Evolutionary conservation across 2,113 vertebrate species (phyloP).

Genomic region (Turdus rufiventris): DNA sequence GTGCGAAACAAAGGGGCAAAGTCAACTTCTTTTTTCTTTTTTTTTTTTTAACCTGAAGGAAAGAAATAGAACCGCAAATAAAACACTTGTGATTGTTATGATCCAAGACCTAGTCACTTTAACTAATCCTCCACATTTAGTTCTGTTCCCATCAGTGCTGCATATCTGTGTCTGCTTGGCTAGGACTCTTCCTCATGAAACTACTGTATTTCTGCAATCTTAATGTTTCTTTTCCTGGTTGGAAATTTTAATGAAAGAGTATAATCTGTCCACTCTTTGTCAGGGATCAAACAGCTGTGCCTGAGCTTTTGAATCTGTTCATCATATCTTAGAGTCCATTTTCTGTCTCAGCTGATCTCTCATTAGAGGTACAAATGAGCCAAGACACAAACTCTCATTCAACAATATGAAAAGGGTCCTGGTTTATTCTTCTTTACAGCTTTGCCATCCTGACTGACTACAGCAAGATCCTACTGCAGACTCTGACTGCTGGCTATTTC

Average conservation of each 20-base stretch:
- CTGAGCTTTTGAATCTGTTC: background rate
- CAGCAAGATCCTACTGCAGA: too few species aligned
- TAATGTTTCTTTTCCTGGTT: background rate
- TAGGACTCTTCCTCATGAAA: background rate
- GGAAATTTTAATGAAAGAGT: background rate
- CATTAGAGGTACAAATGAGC: too few species aligned
- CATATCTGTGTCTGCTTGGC: background rate
- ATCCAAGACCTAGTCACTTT: background rate
- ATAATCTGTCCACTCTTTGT: background rate
- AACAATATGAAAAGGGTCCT: too few species aligned
- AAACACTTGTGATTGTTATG: accelerated
- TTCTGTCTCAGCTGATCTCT: too few species aligned
- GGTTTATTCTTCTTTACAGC: too few species aligned
- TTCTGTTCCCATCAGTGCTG: background rate
- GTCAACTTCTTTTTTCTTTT: background rate
- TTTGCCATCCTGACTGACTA: too few species aligned
- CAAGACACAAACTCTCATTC: too few species aligned
- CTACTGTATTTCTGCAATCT: background rate
- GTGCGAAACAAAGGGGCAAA: background rate
- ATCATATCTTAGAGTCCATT: background rate
- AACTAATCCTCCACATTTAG: background rate
- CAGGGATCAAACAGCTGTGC: background rate
- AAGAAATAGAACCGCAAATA: background rate
- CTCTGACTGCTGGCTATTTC: too few species aligned
- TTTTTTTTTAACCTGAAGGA: background rate